phyloP scores from a whole-genome alignment of 2,113 vertebrate species.

The Colaptes auratus region DNA sequence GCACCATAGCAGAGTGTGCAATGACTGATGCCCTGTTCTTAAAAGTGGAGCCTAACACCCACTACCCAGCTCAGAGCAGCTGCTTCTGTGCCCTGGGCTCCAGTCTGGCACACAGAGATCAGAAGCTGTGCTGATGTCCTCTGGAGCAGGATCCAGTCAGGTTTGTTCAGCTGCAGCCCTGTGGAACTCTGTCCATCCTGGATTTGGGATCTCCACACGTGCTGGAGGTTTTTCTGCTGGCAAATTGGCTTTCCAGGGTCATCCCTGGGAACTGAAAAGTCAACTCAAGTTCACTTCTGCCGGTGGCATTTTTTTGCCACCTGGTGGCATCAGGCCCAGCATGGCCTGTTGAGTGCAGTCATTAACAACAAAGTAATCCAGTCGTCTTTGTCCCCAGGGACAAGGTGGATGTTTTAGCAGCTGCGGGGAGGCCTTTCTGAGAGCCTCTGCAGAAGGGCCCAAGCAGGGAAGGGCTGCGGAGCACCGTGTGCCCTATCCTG shows the following conservation, averaged over 20 bases:
- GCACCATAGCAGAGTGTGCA: background rate
- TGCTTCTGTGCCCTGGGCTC: background rate
- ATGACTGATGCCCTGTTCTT: background rate
- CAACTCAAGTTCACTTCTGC: background rate
- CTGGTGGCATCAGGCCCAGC: background rate
- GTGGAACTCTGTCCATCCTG: background rate
- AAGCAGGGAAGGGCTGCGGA: background rate
- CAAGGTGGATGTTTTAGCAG: background rate
- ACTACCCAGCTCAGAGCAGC: background rate
- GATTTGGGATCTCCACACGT: background rate
- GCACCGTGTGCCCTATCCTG: background rate
- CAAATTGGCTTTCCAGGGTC: fast-evolving
- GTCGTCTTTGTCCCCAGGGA: background rate
- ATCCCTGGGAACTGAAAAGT: background rate
- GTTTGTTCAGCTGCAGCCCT: background rate
- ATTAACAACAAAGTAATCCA: background rate
- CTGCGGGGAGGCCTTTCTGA: background rate
- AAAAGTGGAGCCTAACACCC: background rate
- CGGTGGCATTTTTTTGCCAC: background rate
- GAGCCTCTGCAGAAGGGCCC: background rate
- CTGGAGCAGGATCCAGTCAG: background rate
- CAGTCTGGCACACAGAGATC: background rate
- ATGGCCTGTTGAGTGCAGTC: background rate
- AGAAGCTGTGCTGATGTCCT: background rate
- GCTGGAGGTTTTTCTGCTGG: background rate